These are phyloP conservation scores for Myiotriccus ornatus DNA, from an alignment of 2,797 vertebrate species.

Conservation along the genomic window DNA sequence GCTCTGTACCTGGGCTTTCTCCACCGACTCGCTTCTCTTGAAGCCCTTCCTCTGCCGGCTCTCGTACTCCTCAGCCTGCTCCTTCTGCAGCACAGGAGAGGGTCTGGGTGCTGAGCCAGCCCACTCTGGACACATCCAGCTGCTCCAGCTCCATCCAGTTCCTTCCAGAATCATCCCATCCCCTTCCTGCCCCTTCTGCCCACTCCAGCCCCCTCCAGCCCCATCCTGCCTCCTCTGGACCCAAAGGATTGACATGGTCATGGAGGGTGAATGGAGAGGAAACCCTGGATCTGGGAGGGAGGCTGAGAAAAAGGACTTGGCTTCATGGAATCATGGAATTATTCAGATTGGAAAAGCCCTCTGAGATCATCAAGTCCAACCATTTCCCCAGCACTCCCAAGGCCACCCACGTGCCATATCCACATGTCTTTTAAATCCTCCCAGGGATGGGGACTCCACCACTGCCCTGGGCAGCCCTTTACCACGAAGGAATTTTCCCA, in stretches of 20 bases:
- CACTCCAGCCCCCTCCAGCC: neutral
- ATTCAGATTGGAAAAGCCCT: neutral
- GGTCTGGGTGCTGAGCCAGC: rapidly evolving
- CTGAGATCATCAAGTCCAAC: neutral
- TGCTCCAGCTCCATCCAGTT: neutral
- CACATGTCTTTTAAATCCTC: neutral
- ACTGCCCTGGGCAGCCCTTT: neutral
- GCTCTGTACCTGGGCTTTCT: constrained; percentile 81
- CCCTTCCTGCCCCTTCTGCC: neutral
- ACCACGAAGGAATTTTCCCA: neutral
- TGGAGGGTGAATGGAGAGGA: neutral
- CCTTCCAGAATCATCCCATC: neutral
- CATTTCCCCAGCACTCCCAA: neutral
- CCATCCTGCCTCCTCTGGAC: neutral
- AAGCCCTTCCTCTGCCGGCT: constrained; percentile 67
- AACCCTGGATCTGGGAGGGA: neutral
- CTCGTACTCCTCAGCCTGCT: constrained; percentile 72
- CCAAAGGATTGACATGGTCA: rapidly evolving
- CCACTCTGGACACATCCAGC: neutral
- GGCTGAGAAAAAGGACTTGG: neutral
- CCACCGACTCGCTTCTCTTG: constrained; percentile 83
- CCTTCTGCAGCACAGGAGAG: constrained; percentile 62
- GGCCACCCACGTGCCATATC: neutral
- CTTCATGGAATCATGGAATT: neutral
- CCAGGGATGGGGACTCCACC: neutral